A percentile compares a stretch with the other conserved stretches of the same genome.
phyloP scores from a whole-genome alignment of 2,888 invertebrate species.

The Drosophila nr. medialis region DNA sequence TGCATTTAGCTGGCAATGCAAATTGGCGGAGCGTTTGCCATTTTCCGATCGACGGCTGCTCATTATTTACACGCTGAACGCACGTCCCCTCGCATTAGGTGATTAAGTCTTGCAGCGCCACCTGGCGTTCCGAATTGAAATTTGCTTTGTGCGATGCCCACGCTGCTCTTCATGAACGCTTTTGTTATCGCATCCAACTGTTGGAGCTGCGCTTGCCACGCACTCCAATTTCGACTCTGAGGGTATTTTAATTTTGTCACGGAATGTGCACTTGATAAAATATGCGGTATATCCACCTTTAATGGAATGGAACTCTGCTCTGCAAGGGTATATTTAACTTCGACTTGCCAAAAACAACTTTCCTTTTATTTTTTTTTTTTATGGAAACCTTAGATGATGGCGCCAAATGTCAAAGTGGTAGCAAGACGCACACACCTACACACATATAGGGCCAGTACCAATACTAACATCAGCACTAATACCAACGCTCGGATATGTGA shows the following conservation, averaged over 20 bases:
- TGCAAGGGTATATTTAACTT: background rate
- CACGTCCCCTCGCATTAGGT: slow-evolving; percentile 66
- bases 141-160: slow-evolving; percentile 35
- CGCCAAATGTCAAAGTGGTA: slow-evolving; percentile 72
- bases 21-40: slow-evolving; percentile 60
- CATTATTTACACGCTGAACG: slow-evolving; percentile 76
- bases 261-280: background rate
- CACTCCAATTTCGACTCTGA: slow-evolving; percentile 16
- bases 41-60: slow-evolving; percentile 50
- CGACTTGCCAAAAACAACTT: background rate
- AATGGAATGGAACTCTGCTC: background rate
- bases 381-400: slow-evolving; percentile 40
- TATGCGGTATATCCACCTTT: background rate
- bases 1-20: slow-evolving; percentile 70
- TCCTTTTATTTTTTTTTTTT: background rate
- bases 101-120: slow-evolving; percentile 70
- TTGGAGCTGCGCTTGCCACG: slow-evolving; percentile 8
- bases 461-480: background rate
- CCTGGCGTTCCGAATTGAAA: slow-evolving; percentile 59
- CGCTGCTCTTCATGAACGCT: slow-evolving; percentile 37
- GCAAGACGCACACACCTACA: slow-evolving; percentile 17
- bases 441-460: slow-evolving; percentile 16
- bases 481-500: slow-evolving; percentile 3
- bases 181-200: slow-evolving; percentile 53
- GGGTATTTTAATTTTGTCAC: background rate